phyloP scores from a whole-genome alignment of 2,797 vertebrate species.

The Peromyscus melanophrys region DNA sequence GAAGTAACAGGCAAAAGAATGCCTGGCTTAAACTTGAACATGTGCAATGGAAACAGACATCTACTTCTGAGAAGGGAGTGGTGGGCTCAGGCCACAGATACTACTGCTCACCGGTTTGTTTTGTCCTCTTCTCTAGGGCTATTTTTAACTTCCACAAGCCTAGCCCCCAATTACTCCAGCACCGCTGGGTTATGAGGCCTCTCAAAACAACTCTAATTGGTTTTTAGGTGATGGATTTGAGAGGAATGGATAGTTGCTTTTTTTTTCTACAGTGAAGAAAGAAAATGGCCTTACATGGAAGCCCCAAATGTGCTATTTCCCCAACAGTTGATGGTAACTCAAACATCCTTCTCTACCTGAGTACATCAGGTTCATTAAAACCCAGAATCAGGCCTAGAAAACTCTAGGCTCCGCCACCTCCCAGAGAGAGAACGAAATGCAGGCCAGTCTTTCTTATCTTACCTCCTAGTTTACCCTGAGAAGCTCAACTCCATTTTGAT shows the following conservation, averaged over 20 bases:
- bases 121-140: background rate
- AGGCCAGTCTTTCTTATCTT: background rate
- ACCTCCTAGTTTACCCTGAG: background rate
- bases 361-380: slow-evolving; percentile 31
- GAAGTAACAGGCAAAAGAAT: background rate
- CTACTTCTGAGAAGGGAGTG: background rate
- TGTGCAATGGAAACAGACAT: background rate
- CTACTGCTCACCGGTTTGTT: background rate
- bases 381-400: background rate
- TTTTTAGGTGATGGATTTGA: slow-evolving; percentile 57
- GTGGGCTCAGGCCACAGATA: background rate
- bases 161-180: background rate
- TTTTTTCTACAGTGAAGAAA: slow-evolving; percentile 24
- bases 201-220: slow-evolving; percentile 35
- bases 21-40: background rate
- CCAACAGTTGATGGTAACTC: slow-evolving; percentile 29
- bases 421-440: background rate
- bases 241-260: slow-evolving; percentile 7
- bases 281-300: slow-evolving; percentile 43
- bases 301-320: slow-evolving; percentile 24
- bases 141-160: background rate
- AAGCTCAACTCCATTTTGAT: background rate
- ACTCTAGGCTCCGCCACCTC: background rate
- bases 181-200: background rate
- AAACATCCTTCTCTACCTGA: slow-evolving; percentile 9